A percentile compares a stretch with the other conserved stretches of the same genome.
These are phyloP conservation scores for Lucinisca nassula DNA, from an alignment of 2,888 invertebrate genomes.

Conservation along the genomic window DNA sequence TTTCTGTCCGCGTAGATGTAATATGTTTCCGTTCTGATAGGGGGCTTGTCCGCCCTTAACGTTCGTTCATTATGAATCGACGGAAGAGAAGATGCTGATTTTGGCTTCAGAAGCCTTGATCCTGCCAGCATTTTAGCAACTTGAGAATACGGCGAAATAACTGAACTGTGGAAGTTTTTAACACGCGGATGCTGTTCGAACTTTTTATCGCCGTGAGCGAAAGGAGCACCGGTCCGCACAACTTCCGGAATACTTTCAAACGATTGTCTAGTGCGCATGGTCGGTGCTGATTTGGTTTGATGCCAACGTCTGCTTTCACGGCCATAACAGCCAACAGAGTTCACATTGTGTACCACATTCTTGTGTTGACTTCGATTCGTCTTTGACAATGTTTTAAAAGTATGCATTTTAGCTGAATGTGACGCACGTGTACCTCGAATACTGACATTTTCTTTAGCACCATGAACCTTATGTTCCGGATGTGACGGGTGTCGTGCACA, in stretches of 20 bases:
- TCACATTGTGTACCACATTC: slow-evolving; percentile 45
- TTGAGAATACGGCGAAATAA: slow-evolving; percentile 59
- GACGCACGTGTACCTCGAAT: slow-evolving; percentile 57
- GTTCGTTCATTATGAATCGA: slow-evolving; percentile 28
- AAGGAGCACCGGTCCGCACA: slow-evolving; percentile 55
- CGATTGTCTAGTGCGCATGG: slow-evolving; percentile 40
- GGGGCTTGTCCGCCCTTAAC: background rate
- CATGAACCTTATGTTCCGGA: slow-evolving; percentile 34
- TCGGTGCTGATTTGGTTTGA: slow-evolving; percentile 55
- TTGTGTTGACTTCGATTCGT: background rate
- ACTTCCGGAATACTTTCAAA: slow-evolving; percentile 49
- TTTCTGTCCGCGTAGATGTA: slow-evolving; percentile 64
- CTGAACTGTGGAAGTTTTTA: background rate
- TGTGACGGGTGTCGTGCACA: slow-evolving; percentile 27
- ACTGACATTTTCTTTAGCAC: slow-evolving; percentile 49
- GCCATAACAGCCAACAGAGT: slow-evolving; percentile 73
- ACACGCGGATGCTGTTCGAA: background rate
- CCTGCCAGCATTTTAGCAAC: slow-evolving; percentile 55
- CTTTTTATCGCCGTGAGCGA: slow-evolving; percentile 44
- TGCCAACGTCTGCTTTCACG: slow-evolving; percentile 76
- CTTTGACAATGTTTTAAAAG: slow-evolving; percentile 9
- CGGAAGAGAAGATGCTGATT: slow-evolving; percentile 35
- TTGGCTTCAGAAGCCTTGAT: slow-evolving; percentile 39
- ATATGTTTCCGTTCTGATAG: slow-evolving; percentile 46
- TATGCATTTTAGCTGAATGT: slow-evolving; percentile 36